Evolutionary conservation across 1,140 invertebrate species (phyloP).

Genomic region (Drosophila varians): DNA sequence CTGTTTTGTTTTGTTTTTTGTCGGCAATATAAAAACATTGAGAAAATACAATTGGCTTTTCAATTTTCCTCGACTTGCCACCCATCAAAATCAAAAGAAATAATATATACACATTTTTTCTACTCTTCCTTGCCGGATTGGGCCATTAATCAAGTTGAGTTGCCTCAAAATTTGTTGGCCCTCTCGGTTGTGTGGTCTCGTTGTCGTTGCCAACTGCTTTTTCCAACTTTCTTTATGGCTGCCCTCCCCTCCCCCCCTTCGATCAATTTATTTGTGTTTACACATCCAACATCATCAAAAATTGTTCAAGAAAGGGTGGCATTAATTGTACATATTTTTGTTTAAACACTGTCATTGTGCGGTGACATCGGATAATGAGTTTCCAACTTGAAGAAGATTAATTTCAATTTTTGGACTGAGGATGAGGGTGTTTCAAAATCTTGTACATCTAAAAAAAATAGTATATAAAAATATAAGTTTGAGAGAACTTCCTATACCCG

Average conservation of each 20-base stretch:
- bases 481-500: background rate
- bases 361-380: slow-evolving; percentile 35
- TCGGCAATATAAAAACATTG: slow-evolving; percentile 45
- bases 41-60: slow-evolving; percentile 67
- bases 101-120: slow-evolving; percentile 13
- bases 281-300: slow-evolving; percentile 45
- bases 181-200: slow-evolving; percentile 40
- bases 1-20: slow-evolving; percentile 38
- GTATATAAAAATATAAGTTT: no score
- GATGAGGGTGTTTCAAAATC: background rate
- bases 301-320: slow-evolving; percentile 22
- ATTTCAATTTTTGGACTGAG: background rate
- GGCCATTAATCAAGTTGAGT: slow-evolving; percentile 43
- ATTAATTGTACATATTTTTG: slow-evolving; percentile 32
- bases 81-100: slow-evolving; percentile 12
- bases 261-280: slow-evolving; percentile 48
- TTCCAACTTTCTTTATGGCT: slow-evolving; percentile 22
- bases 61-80: slow-evolving; percentile 48
- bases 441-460: no score
- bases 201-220: slow-evolving; percentile 33
- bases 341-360: slow-evolving; percentile 29
- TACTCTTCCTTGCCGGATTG: slow-evolving; percentile 24
- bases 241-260: no score
- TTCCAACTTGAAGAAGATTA: slow-evolving; percentile 22
- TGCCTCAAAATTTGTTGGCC: slow-evolving; percentile 27